Percentiles rank a stretch among this genome's conserved stretches.
Evolutionary conservation across 2,797 vertebrate species (phyloP).

Genomic region (Nothura maculosa): DNA sequence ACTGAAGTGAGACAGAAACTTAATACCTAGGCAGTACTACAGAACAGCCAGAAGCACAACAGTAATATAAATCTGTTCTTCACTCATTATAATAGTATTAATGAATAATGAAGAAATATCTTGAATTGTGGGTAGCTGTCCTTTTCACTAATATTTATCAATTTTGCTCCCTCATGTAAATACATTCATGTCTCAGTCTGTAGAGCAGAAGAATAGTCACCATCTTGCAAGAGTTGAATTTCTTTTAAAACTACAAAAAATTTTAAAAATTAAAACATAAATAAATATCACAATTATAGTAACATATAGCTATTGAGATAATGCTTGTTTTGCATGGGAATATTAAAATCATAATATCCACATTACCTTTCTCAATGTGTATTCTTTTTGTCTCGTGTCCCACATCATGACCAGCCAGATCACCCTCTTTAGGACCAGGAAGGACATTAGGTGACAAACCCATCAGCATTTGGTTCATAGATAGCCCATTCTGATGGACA

Average conservation of each 20-base stretch:
- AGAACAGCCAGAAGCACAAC: constrained; percentile 21
- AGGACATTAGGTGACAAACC: constrained; percentile 95
- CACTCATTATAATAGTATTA: neutral
- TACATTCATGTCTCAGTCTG: neutral
- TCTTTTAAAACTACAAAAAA: neutral
- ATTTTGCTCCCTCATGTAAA: neutral
- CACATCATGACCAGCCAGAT: constrained; percentile 95
- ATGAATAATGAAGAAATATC: neutral
- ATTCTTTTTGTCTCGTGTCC: constrained; percentile 95
- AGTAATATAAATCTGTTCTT: constrained; percentile 37
- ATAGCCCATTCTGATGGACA: constrained; percentile 95
- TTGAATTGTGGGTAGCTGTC: neutral
- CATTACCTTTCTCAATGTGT: constrained; percentile 96
- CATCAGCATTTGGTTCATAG: constrained; percentile 97
- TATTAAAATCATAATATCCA: neutral
- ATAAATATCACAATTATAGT: neutral
- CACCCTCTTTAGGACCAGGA: constrained; percentile 97
- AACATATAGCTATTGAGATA: neutral
- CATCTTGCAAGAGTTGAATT: neutral
- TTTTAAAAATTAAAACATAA: neutral
- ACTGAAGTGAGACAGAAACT: constrained; percentile 60
- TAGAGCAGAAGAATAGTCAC: neutral
- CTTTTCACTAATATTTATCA: constrained; percentile 7
- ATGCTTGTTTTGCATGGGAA: neutral
- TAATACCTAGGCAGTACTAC: constrained; percentile 47